Evolutionary conservation across 2,113 vertebrate species (phyloP).

Genomic region (Shinisaurus crocodilurus): DNA sequence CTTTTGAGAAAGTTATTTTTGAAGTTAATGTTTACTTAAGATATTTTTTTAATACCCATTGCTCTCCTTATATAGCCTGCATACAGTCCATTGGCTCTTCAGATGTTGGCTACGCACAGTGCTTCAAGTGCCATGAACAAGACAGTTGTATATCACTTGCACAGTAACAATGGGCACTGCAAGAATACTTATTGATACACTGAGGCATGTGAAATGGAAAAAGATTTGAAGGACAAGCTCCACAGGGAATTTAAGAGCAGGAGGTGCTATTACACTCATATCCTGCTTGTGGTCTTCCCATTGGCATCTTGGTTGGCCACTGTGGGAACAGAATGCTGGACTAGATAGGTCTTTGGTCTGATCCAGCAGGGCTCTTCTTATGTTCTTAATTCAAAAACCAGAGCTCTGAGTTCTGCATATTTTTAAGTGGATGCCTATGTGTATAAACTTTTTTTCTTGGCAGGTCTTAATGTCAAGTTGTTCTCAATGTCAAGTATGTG

Average conservation of each 20-base stretch:
- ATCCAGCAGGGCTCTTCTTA: background rate
- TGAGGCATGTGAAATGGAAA: background rate
- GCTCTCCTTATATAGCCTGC: background rate
- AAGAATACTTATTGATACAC: background rate
- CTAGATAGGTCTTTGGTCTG: background rate
- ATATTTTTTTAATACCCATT: background rate
- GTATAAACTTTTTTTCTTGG: background rate
- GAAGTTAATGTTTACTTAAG: background rate
- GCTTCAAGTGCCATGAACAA: background rate
- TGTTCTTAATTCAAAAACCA: background rate
- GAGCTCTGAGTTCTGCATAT: background rate
- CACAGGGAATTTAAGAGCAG: background rate
- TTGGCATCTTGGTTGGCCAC: background rate
- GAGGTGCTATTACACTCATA: background rate
- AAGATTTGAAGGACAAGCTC: background rate
- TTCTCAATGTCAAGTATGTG: conserved; percentile 91
- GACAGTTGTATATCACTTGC: background rate
- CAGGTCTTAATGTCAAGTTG: conserved; percentile 99
- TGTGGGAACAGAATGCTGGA: background rate
- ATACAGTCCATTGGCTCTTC: background rate
- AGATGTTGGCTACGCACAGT: background rate
- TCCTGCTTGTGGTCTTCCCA: background rate
- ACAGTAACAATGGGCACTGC: background rate
- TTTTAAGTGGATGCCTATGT: background rate
- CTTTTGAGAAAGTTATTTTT: background rate